phyloP scores from a whole-genome alignment of 2,888 invertebrate species.

The Norana najaformis region DNA sequence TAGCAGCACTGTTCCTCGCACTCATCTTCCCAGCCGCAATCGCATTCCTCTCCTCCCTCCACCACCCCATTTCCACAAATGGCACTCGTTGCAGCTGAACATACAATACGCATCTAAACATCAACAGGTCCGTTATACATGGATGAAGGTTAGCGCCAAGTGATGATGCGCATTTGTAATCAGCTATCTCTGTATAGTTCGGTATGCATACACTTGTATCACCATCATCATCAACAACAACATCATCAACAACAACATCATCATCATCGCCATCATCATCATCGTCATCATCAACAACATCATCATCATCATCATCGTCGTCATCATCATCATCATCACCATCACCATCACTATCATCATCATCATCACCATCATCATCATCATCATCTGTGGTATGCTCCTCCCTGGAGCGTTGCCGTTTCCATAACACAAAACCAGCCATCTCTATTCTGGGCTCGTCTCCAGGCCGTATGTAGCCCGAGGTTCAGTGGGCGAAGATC shows the following conservation, averaged over 20 bases:
- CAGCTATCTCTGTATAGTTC: too few species aligned
- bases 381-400: too few species aligned
- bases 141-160: too few species aligned
- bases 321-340: neutral
- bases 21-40: conserved; percentile 94
- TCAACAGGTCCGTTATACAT: neutral
- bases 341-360: neutral
- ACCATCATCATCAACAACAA: too few species aligned
- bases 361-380: neutral
- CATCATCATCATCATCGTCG: neutral
- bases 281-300: neutral
- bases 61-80: conserved; percentile 99
- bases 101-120: neutral
- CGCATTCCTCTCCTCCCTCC: conserved; percentile 95
- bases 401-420: too few species aligned
- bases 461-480: too few species aligned
- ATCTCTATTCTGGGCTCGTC: too few species aligned
- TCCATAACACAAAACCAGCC: too few species aligned
- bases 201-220: too few species aligned
- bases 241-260: too few species aligned
- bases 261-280: neutral
- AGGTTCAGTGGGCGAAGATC: too few species aligned
- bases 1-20: conserved; percentile 82
- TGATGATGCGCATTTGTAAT: too few species aligned
- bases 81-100: conserved; percentile 67